Evolutionary conservation across 2,797 vertebrate species (phyloP).

Genomic region (Myoxocephalus aenaeus): DNA sequence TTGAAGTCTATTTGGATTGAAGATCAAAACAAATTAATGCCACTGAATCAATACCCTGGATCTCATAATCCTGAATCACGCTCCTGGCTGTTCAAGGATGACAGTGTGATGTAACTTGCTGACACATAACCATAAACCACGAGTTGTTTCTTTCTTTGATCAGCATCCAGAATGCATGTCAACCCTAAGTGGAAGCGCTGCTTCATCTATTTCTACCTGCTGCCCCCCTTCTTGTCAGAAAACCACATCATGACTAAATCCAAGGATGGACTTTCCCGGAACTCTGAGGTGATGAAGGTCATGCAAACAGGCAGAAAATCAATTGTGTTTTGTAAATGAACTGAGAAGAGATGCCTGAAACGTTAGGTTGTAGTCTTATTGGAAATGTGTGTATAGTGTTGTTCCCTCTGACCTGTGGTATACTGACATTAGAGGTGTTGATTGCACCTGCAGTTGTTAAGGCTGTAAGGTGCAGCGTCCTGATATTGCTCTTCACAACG

Average conservation of each 20-base stretch:
- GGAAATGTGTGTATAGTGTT: neutral
- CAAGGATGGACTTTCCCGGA: conserved; percentile 34
- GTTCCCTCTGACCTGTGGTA: neutral
- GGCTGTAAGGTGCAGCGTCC: neutral
- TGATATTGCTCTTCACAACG: neutral
- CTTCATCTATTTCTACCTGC: conserved; percentile 2
- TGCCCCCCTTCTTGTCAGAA: conserved; percentile 7
- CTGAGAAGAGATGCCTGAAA: conserved; percentile 25
- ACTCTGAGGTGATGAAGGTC: conserved; percentile 47
- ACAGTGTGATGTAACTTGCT: conserved; percentile 45
- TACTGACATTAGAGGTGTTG: neutral
- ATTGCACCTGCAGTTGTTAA: conserved; percentile 3
- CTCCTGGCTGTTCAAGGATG: conserved; percentile 20
- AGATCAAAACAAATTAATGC: conserved; percentile 53
- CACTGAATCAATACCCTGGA: conserved; percentile 47
- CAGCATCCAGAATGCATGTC: conserved; percentile 13
- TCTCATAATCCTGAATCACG: conserved; percentile 26
- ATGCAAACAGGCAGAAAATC: conserved; percentile 52
- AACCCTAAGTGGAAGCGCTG: conserved; percentile 21
- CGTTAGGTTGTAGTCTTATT: conserved; percentile 29
- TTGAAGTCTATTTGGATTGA: conserved; percentile 22
- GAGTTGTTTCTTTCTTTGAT: conserved; percentile 28
- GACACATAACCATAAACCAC: conserved; percentile 25
- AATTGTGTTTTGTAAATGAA: conserved; percentile 42
- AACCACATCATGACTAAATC: conserved; percentile 12